phyloP scores from a whole-genome alignment of 2,797 vertebrate genomes.

The Typhlichthys subterraneus region DNA sequence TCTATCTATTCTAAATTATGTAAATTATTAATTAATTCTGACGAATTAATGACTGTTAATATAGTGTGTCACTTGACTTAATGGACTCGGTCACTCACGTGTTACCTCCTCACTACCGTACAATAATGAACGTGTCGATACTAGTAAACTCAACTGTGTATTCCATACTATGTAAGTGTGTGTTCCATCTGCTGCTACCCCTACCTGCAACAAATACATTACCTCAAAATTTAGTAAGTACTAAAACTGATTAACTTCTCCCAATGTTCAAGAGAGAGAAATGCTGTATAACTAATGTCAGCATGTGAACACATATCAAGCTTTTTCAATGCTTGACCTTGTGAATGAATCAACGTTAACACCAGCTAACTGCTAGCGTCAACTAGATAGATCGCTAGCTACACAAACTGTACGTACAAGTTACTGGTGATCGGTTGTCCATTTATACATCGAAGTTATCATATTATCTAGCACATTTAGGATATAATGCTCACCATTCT shows the following conservation, averaged over 20 bases:
- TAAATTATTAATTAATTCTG: not conserved
- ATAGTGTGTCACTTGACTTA: not conserved
- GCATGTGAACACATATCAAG: accelerated
- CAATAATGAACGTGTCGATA: not conserved
- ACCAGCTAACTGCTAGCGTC: constrained; percentile 34
- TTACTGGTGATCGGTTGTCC: not conserved
- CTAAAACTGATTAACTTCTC: not conserved
- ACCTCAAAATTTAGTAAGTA: no score
- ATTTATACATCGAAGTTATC: no score
- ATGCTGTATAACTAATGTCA: not conserved
- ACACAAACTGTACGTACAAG: not conserved
- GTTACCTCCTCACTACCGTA: not conserved
- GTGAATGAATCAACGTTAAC: constrained; percentile 29
- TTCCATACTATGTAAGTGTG: no score
- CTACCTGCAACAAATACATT: no score
- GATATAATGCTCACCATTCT: constrained; percentile 71
- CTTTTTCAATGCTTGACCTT: constrained; percentile 57
- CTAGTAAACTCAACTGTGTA: no score
- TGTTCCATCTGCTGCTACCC: no score
- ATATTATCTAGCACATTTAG: accelerated
- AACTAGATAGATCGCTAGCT: constrained; percentile 3
- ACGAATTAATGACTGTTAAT: no score
- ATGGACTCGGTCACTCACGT: constrained; percentile 3
- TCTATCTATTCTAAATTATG: no score
- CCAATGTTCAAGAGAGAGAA: no score